Evolutionary conservation across 2,113 vertebrate genomes (phyloP).

Genomic region (Rhinolophus ferrumequinum): DNA sequence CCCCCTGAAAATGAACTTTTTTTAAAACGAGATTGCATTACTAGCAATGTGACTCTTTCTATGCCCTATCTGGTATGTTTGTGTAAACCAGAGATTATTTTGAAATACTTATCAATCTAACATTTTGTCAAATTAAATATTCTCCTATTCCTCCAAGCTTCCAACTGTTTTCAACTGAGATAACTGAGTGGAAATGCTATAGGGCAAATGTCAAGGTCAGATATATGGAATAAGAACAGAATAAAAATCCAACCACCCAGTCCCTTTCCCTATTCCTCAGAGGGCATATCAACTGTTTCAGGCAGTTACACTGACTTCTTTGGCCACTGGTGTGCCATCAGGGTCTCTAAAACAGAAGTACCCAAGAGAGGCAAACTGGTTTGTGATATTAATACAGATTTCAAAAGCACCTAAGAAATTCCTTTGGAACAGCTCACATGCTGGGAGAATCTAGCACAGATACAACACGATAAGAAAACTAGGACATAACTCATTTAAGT

Average conservation of each 20-base stretch:
- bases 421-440: neutral
- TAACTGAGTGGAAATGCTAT: neutral
- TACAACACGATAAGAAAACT: conserved; percentile 24
- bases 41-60: neutral
- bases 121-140: neutral
- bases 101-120: neutral
- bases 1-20: neutral
- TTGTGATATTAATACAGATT: neutral
- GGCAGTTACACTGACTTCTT: neutral
- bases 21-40: neutral
- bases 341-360: neutral
- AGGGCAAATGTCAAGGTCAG: neutral
- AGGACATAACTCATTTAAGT: conserved; percentile 33
- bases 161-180: conserved; percentile 10
- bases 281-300: no score
- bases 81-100: neutral
- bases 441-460: neutral
- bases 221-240: neutral
- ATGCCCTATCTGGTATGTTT: neutral
- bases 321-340: neutral
- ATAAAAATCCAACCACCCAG: neutral
- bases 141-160: neutral
- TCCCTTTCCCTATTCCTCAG: neutral
- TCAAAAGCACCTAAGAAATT: neutral
- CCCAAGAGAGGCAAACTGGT: neutral